Evolutionary conservation across 2,888 invertebrate genomes (phyloP).

Genomic region (Polymixis flavicincta): DNA sequence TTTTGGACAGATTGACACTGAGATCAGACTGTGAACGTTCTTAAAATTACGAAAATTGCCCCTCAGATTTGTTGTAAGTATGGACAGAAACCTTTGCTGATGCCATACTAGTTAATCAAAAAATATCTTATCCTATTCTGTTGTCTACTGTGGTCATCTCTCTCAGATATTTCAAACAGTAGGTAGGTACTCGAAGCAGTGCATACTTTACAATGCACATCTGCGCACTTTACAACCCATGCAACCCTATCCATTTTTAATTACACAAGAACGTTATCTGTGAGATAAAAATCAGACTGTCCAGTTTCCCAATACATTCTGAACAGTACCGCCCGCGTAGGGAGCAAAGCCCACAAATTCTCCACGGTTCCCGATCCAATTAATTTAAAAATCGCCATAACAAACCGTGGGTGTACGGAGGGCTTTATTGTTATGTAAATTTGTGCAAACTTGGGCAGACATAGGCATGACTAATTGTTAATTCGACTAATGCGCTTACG

Average conservation of each 20-base stretch:
- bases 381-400: conserved; percentile 89
- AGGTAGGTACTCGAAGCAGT: conserved; percentile 13
- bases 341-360: conserved; percentile 80
- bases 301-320: conserved; percentile 48
- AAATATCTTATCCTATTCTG: background rate
- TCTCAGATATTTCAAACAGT: conserved; percentile 19
- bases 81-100: too few relatives aligned
- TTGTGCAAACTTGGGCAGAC: conserved; percentile 89
- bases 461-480: conserved; percentile 90
- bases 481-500: conserved; percentile 89
- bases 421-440: conserved; percentile 90
- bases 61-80: too few relatives aligned
- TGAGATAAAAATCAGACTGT: conserved; percentile 49
- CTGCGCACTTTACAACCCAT: conserved; percentile 32
- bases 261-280: conserved; percentile 43
- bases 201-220: conserved; percentile 24
- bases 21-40: too few relatives aligned
- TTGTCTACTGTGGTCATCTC: background rate
- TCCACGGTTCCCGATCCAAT: conserved; percentile 87
- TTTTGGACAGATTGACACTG: too few relatives aligned
- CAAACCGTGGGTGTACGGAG: conserved; percentile 77
- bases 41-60: too few relatives aligned
- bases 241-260: conserved; percentile 40
- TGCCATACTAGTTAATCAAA: background rate
- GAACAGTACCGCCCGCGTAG: conserved; percentile 78